Evolutionary conservation across 1,140 invertebrate species (phyloP).

Genomic region (Linepithema humile): DNA sequence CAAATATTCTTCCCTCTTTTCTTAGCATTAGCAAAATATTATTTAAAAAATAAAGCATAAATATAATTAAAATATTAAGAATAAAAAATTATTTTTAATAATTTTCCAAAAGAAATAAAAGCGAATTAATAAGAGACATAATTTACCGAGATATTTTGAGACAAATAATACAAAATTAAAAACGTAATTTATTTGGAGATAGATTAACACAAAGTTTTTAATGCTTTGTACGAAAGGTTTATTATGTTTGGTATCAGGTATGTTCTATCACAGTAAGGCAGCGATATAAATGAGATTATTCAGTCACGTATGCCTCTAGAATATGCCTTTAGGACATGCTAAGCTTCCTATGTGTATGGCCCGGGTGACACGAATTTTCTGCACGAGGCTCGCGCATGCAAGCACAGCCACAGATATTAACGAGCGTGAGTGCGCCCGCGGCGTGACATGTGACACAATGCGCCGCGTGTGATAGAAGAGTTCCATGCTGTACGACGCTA

Average conservation of each 20-base stretch:
- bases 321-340: constrained; percentile 26
- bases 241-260: not conserved
- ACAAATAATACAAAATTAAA: not conserved
- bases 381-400: not conserved
- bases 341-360: not conserved
- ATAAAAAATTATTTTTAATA: too few relatives aligned
- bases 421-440: constrained; percentile 31
- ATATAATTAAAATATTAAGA: too few relatives aligned
- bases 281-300: constrained; percentile 37
- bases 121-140: too few relatives aligned
- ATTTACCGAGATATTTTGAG: not conserved
- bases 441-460: constrained; percentile 46
- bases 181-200: not conserved
- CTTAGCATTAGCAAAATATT: too few relatives aligned
- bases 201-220: not conserved
- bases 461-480: constrained; percentile 36
- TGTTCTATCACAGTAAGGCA: not conserved
- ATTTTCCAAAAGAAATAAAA: too few relatives aligned
- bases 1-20: too few relatives aligned
- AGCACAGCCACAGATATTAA: constrained; percentile 34
- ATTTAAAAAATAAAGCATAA: too few relatives aligned
- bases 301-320: constrained; percentile 3
- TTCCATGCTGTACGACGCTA: constrained; percentile 40
- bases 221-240: not conserved
- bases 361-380: constrained; percentile 31